These are phyloP conservation scores for Chironomus tepperi DNA, from an alignment of 1,140 invertebrate species.

Conservation along the genomic window DNA sequence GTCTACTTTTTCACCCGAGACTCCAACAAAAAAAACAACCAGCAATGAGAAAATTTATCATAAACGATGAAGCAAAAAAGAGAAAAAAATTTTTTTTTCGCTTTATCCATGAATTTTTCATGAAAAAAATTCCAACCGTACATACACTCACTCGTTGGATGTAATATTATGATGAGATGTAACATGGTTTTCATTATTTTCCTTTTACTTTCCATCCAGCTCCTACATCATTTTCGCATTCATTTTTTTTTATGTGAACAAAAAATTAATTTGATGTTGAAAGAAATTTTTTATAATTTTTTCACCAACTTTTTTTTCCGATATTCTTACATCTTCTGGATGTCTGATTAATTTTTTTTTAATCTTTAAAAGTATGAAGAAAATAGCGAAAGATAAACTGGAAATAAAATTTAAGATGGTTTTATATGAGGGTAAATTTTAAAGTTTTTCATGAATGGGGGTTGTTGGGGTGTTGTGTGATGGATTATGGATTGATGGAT, in stretches of 20 bases:
- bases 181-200: conserved; percentile 1
- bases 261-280: background rate
- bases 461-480: too few relatives aligned
- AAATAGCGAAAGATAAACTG: background rate
- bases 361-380: background rate
- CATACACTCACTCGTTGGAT: background rate
- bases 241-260: too few relatives aligned
- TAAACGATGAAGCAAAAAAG: background rate
- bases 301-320: too few relatives aligned
- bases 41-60: background rate
- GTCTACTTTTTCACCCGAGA: background rate
- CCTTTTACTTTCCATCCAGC: background rate
- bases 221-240: too few relatives aligned
- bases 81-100: background rate
- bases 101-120: background rate
- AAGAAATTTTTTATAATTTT: background rate
- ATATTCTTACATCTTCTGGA: background rate
- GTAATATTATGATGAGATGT: background rate
- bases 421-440: background rate
- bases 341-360: background rate
- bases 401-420: background rate
- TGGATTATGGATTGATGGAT: too few relatives aligned
- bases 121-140: background rate
- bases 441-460: too few relatives aligned
- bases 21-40: background rate